A percentile compares a stretch with the other conserved stretches of the same genome.
These are phyloP conservation scores for Girardia tigrina DNA, from an alignment of 2,888 invertebrate species.

Conservation along the genomic window DNA sequence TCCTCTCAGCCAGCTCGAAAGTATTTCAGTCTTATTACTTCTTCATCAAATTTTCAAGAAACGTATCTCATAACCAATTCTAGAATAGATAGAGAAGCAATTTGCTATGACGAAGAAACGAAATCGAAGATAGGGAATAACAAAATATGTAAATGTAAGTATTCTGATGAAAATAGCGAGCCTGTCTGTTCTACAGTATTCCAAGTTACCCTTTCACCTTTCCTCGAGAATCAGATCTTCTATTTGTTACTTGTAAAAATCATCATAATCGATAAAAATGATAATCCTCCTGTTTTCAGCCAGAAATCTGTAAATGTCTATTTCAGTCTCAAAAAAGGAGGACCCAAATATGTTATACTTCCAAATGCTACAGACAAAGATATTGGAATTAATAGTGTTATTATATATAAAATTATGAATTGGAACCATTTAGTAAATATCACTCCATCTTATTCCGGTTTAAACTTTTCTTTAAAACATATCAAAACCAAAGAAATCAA, in stretches of 20 bases:
- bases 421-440: background rate
- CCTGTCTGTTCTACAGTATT: slow-evolving; percentile 6
- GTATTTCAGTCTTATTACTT: background rate
- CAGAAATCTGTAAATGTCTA: background rate
- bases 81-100: background rate
- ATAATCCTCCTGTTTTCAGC: background rate
- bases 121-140: background rate
- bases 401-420: background rate
- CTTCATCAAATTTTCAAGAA: background rate
- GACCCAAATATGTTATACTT: background rate
- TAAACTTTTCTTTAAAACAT: background rate
- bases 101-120: background rate
- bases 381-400: background rate
- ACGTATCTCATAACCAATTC: background rate
- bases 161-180: background rate
- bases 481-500: background rate
- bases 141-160: background rate
- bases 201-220: background rate
- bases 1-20: slow-evolving; percentile 10
- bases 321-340: background rate
- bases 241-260: background rate
- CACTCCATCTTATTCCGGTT: background rate
- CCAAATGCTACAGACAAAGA: background rate
- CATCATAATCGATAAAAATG: background rate
- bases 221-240: background rate